Evolutionary conservation across 2,797 vertebrate genomes (phyloP).

Genomic region (Chloroceryle inda): DNA sequence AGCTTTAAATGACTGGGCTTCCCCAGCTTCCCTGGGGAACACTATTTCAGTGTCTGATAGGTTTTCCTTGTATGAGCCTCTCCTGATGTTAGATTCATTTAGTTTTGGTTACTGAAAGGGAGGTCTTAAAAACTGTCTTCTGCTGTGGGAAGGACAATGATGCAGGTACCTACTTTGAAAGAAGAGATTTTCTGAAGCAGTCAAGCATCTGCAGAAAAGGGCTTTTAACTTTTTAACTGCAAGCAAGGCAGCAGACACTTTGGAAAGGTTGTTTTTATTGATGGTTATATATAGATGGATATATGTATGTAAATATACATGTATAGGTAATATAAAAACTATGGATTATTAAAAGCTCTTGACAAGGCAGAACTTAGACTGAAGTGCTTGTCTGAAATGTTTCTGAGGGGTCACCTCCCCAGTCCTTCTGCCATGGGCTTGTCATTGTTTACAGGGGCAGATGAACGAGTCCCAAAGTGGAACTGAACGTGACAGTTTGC

Average conservation of each 20-base stretch:
- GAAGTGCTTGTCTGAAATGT: background rate
- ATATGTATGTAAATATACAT: background rate
- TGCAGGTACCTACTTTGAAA: background rate
- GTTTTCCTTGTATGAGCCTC: background rate
- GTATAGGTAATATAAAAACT: background rate
- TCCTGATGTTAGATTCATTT: slow-evolving; percentile 40
- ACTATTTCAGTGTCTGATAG: slow-evolving; percentile 8
- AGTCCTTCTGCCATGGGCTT: background rate
- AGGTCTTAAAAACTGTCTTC: background rate
- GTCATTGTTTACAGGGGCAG: background rate
- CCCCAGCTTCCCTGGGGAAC: background rate
- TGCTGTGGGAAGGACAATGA: background rate
- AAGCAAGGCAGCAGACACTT: background rate
- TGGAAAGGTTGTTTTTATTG: background rate
- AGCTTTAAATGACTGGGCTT: slow-evolving; percentile 2
- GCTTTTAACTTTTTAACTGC: background rate
- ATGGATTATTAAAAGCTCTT: background rate
- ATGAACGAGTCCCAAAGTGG: background rate
- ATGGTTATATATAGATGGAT: background rate
- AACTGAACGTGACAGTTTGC: background rate
- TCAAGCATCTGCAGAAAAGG: background rate
- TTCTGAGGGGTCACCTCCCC: background rate
- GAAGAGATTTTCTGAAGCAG: background rate
- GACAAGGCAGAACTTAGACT: background rate
- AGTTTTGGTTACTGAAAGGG: background rate